Base-by-base conservation (phyloP, 2,888 invertebrate genomes). In the Allophyes oxyacanthae region DNA sequence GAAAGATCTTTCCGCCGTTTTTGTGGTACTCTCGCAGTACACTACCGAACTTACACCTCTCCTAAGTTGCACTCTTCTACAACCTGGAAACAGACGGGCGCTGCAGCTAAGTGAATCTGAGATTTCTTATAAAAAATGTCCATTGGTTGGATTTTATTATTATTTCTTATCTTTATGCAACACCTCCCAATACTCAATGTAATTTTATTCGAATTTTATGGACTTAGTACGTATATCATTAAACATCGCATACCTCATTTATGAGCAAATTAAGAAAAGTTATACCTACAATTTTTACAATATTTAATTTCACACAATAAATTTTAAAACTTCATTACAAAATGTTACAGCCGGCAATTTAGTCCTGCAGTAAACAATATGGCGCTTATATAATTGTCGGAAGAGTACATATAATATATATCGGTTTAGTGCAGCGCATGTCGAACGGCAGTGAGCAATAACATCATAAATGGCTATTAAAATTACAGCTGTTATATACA, bases 391-490 rank as follows among this genome's bases (percentile, higher is more conserved):
- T 50, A 53, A 54, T 74, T 72, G 68, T 79, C 77, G 69, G 78
- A 81, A 70, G 72, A 38, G 25, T 48, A 25, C 48, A 37, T 26
- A 40, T 20, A 43, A 38, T 38, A 46, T 8, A 15, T 82, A 84
- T 83, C 80, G 77, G 75, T 81, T 82, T 78, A 77, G 70, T 72
- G 64, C 73, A 83, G 78, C 66, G 82, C 82, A 84, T 86, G 85
- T 76, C 64, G 43, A 48, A 49, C 13, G 37, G 69, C 66, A 75
- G 75, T 79, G 65, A 69, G 72, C 72, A 77, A 80, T 82, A 76
- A 68, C 55, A 54, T 61, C 71, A 66, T 70, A 72, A 74, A 72
- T 43, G 67, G 63, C 54, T 70, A 64, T 77, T 71, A 74, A 78
- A 74, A 77, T 76, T 76, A 77, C 67, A 69, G 65, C 70, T 72